phyloP scores from a whole-genome alignment of 2,113 vertebrate species.

The Ptilonorhynchus violaceus region DNA sequence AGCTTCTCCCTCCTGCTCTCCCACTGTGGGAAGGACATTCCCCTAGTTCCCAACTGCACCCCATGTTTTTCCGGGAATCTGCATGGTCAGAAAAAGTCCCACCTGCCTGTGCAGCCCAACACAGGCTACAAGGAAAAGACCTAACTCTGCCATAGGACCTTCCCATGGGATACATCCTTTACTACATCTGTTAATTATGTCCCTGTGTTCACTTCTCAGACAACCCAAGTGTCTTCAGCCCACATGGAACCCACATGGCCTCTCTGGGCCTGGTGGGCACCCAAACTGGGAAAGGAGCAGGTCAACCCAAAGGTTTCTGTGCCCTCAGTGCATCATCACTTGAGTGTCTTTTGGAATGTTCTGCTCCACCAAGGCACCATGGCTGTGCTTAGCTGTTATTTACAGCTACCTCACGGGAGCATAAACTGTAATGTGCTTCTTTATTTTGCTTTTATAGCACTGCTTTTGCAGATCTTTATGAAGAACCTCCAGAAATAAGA shows the following conservation, averaged over 20 bases:
- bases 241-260: fast-evolving
- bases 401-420: neutral
- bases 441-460: neutral
- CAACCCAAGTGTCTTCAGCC: neutral
- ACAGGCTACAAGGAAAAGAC: neutral
- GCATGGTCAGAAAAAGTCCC: neutral
- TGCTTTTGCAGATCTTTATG: neutral
- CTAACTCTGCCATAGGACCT: neutral
- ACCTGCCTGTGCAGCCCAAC: neutral
- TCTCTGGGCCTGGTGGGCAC: neutral
- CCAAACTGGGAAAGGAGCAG: neutral
- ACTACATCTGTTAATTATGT: neutral
- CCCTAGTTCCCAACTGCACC: neutral
- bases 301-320: neutral
- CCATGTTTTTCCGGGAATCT: neutral
- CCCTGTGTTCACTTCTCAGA: neutral
- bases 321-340: neutral
- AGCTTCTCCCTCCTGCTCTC: neutral
- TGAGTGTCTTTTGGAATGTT: neutral
- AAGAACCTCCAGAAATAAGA: neutral
- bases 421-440: neutral
- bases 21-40: neutral
- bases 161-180: fast-evolving
- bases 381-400: neutral
- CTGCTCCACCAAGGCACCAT: neutral